Conservation (phyloP, 2,797 vertebrate genomes). For the Crypturellus tataupa region DNA sequence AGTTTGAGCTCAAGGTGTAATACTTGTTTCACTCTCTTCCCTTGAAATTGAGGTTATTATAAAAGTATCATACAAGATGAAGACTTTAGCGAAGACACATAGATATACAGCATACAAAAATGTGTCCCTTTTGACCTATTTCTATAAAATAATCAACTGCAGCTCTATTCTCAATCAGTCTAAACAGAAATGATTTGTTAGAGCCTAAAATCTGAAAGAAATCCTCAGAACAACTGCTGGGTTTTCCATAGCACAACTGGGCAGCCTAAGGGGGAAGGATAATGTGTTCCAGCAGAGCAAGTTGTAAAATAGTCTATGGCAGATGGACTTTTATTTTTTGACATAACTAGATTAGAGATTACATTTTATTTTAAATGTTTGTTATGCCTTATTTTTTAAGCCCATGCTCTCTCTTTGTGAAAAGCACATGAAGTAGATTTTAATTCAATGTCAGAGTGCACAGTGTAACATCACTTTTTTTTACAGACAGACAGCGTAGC, state of each 20-base stretch:
- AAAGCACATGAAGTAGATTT: not conserved
- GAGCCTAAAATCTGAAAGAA: constrained; percentile 34
- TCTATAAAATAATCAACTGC: constrained; percentile 15
- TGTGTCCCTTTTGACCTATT: not conserved
- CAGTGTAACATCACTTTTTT: not conserved
- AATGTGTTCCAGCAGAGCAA: constrained; percentile 15
- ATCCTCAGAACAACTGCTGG: constrained; percentile 13
- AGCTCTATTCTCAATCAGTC: not conserved
- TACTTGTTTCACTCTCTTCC: not conserved
- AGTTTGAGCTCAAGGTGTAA: not conserved
- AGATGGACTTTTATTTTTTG: constrained; percentile 4
- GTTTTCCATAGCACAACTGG: constrained; percentile 38
- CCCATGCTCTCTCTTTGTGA: not conserved
- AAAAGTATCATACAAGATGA: not conserved
- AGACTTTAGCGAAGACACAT: not conserved
- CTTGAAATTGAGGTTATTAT: not conserved
- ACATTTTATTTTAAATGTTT: not conserved
- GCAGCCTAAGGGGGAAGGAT: constrained; percentile 10
- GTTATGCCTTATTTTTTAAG: not conserved
- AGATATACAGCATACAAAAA: not conserved
- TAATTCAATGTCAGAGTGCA: not conserved
- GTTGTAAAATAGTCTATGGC: not conserved
- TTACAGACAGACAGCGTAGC: not conserved
- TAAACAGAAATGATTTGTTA: constrained; percentile 53
- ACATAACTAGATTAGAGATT: not conserved